Evolutionary conservation across 2,113 vertebrate genomes (phyloP), one percentile per base, ranked within the genome.

Genomic region (Dryoscopus gambensis): DNA sequence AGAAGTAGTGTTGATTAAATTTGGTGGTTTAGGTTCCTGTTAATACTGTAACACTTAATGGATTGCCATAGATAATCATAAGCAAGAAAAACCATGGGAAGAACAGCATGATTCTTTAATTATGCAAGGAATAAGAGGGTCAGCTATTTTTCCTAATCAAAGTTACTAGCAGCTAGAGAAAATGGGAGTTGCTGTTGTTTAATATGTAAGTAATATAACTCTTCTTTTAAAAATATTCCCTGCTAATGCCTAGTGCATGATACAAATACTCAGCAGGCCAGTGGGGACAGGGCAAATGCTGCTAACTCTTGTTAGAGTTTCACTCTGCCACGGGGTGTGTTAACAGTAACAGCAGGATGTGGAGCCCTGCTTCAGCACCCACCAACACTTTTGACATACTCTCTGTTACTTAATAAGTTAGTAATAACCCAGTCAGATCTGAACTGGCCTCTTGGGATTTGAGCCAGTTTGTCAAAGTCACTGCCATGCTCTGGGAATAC

Each of bases 1-100:
- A 96, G 84, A 94, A 95, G 78, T 55, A 84, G 53, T 92, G 68
- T 86, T 96, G 97, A 97, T 97, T 96, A 87, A 77, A 95, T 83
- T 77, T 73, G 35, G 40, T 62, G 37, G 18, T 82, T 93, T 94
- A 89, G 84, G 92, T 82, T 77, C 69, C 84, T 89, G 82, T 90
- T 97, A 92, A 97, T 79, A 73, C 57, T 6, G 6, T 94, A 96
- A 87, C 89, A 90, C 67, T 76, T 93, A 96, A 97, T 96, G 89
- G 89, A 87, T 95, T 92, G 78, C 89, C 90, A 56, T 93, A 76
- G 79, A 90, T 95, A 91, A 21, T 30, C 30, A 85, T 67, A 95
- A 89, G 70, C 64, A 91, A 67, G 77, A 73, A 88, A 95, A 96
- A 71, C 49, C 28, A 50, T 23, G 50, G 80, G 91, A 92, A 90